Evolutionary conservation across 2,113 vertebrate genomes (phyloP).

Genomic region (Echinops telfairi): DNA sequence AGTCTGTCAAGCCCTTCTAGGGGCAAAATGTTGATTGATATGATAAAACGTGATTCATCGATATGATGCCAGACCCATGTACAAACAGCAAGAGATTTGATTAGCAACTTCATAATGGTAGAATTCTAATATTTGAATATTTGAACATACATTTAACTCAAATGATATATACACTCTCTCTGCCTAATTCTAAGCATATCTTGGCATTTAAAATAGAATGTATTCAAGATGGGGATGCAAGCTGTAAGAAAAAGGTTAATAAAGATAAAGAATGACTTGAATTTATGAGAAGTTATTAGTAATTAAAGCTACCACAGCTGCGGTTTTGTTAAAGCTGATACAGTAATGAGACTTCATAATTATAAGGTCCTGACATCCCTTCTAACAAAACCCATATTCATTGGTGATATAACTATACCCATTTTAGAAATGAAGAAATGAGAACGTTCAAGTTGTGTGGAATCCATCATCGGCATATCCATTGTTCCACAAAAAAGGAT

Average conservation of each 20-base stretch:
- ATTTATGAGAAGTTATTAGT: not conserved
- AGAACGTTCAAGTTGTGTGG: not conserved
- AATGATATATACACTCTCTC: constrained; percentile 22
- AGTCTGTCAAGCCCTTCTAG: constrained; percentile 79
- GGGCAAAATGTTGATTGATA: constrained; percentile 82
- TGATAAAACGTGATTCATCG: constrained; percentile 76
- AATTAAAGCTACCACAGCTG: constrained; percentile 49
- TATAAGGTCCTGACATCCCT: not conserved
- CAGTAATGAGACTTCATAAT: constrained; percentile 48
- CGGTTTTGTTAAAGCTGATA: constrained; percentile 36
- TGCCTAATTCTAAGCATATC: constrained; percentile 58
- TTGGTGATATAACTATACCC: not conserved
- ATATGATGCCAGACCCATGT: constrained; percentile 76
- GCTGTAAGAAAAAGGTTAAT: constrained; percentile 48
- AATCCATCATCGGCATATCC: not conserved
- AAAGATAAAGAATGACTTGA: constrained; percentile 53
- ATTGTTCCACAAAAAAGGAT: not conserved
- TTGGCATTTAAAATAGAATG: constrained; percentile 56
- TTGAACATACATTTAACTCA: constrained; percentile 61
- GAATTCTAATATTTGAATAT: constrained; percentile 73
- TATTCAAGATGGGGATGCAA: constrained; percentile 34
- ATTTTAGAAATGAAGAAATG: not conserved
- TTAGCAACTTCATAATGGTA: constrained; percentile 67
- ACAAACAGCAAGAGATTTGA: constrained; percentile 71
- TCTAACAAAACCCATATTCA: not conserved